Conservation (phyloP, 2,113 vertebrate species). For the Prolemur simus region DNA sequence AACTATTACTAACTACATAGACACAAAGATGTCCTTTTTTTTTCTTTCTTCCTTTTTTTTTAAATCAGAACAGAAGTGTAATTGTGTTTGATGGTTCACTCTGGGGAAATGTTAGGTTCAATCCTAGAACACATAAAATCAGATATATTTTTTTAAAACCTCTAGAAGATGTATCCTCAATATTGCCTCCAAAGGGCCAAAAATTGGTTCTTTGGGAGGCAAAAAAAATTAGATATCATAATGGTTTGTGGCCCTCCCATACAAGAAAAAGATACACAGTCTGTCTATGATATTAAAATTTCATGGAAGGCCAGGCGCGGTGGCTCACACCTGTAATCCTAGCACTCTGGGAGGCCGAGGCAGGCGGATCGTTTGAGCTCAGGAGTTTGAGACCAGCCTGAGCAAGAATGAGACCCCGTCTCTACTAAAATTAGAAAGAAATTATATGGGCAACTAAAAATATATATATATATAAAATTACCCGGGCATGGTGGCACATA, state of each 20-base stretch:
- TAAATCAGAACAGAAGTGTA: constrained; percentile 42
- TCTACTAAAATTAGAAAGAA: too few relatives aligned
- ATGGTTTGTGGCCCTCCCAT: neutral
- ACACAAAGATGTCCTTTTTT: constrained; percentile 54
- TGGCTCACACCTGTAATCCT: too few relatives aligned
- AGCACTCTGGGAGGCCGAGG: too few relatives aligned
- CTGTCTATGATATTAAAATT: neutral
- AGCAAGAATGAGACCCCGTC: too few relatives aligned
- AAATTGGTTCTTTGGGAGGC: neutral
- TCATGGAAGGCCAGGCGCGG: neutral
- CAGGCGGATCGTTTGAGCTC: too few relatives aligned
- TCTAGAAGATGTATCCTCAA: constrained; percentile 22
- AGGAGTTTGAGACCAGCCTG: too few relatives aligned
- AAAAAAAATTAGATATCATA: neutral
- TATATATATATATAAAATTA: too few relatives aligned
- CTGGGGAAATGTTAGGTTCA: constrained; percentile 48
- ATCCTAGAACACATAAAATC: constrained; percentile 33
- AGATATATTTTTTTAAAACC: constrained; percentile 26
- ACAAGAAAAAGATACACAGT: neutral
- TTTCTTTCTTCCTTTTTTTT: neutral
- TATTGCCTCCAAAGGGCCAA: neutral
- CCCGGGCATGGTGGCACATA: too few relatives aligned
- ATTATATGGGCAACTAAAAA: too few relatives aligned
- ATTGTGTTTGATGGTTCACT: constrained; percentile 57
- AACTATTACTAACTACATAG: constrained; percentile 30